These are phyloP conservation scores for Drosophila monieri DNA, from an alignment of 2,888 invertebrate genomes.

Conservation along the genomic window DNA sequence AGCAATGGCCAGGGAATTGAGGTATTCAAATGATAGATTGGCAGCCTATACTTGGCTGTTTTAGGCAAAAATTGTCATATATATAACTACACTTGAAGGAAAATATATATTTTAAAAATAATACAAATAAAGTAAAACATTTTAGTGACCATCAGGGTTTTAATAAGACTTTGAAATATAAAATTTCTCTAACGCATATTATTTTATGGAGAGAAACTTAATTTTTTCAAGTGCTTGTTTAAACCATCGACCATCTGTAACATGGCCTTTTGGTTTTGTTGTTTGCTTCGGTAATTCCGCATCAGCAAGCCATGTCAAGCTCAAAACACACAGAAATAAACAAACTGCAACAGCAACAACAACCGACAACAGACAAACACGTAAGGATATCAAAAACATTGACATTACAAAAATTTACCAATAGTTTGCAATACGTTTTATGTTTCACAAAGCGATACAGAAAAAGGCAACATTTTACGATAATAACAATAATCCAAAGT, in stretches of 20 bases:
- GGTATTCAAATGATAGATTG: conserved; percentile 29
- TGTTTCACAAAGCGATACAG: conserved; percentile 45
- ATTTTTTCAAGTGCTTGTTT: neutral
- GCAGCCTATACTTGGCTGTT: conserved; percentile 22
- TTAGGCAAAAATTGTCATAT: conserved; percentile 28
- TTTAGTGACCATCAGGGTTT: neutral
- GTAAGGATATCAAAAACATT: conserved; percentile 11
- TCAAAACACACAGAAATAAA: conserved; percentile 24
- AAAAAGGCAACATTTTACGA: conserved; percentile 31
- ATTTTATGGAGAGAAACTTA: neutral
- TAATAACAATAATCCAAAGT: conserved; percentile 5
- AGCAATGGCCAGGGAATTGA: conserved; percentile 28
- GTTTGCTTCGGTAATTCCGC: conserved; percentile 53
- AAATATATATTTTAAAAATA: neutral
- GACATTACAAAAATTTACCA: conserved; percentile 50
- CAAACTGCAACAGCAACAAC: conserved; percentile 5
- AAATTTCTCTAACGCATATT: no score
- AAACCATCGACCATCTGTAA: conserved; percentile 13
- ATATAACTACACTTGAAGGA: neutral
- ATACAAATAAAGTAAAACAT: neutral
- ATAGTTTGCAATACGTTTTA: conserved; percentile 43
- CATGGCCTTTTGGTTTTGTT: conserved; percentile 39
- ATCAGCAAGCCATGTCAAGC: conserved; percentile 60
- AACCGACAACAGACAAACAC: conserved; percentile 8
- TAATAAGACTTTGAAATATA: neutral